Conservation (phyloP, 2,113 vertebrate genomes). For the Ondatra zibethicus region DNA sequence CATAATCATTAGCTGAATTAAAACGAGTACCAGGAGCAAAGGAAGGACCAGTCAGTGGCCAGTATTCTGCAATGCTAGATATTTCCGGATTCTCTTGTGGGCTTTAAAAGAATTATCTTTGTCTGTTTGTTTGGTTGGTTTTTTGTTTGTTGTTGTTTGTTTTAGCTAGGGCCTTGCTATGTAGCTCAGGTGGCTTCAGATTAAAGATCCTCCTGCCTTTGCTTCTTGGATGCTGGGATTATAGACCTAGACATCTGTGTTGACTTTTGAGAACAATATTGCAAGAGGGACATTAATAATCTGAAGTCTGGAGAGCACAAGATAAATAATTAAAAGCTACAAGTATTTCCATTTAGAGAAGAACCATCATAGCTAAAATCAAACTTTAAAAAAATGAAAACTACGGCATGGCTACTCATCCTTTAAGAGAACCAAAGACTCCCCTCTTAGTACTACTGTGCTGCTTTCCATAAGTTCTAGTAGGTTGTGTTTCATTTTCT, state of each 20-base stretch:
- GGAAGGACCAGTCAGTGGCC: not conserved
- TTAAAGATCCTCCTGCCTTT: not conserved
- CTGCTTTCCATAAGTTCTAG: not conserved
- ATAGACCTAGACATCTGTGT: not conserved
- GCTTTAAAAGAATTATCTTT: not conserved
- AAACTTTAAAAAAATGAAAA: not conserved
- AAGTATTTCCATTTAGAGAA: not conserved
- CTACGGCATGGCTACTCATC: not conserved
- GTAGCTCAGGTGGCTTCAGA: not conserved
- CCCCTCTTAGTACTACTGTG: not conserved
- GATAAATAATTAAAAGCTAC: constrained; percentile 10
- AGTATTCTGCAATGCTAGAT: not conserved
- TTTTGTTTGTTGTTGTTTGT: not conserved
- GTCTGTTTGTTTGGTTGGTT: not conserved
- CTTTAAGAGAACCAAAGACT: not conserved
- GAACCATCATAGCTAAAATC: not conserved
- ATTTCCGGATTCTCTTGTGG: not conserved
- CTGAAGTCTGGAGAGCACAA: not conserved
- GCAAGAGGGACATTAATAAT: constrained; percentile 15
- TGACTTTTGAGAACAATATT: not conserved
- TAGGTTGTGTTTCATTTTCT: not conserved
- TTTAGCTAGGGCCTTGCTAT: not conserved
- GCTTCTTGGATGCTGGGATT: not conserved
- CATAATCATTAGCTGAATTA: not conserved
- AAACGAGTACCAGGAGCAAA: not conserved